Evolutionary conservation across 2,888 invertebrate genomes (phyloP).

Genomic region (Balanococcus diminutus): DNA sequence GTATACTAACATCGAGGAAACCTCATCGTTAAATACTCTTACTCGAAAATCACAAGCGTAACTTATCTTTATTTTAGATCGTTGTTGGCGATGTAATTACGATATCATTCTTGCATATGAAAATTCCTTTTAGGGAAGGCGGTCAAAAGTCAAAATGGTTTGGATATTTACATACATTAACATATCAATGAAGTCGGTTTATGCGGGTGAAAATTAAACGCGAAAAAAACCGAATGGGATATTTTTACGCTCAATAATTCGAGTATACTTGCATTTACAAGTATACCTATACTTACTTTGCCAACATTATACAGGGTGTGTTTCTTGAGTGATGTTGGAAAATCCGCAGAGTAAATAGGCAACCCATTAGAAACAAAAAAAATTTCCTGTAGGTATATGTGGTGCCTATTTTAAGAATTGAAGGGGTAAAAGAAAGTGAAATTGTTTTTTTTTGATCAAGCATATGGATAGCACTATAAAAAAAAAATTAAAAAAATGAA

Average conservation of each 20-base stretch:
- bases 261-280: not conserved
- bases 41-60: not conserved
- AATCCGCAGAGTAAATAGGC: too few species aligned
- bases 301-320: too few species aligned
- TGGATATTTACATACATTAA: constrained; percentile 25
- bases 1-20: too few species aligned
- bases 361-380: too few species aligned
- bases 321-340: too few species aligned
- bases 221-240: not conserved
- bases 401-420: too few species aligned
- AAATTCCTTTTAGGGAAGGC: not conserved
- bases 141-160: constrained; percentile 14
- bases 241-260: not conserved
- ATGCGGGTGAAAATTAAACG: not conserved
- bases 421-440: too few species aligned
- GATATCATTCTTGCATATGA: not conserved
- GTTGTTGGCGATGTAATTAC: constrained; percentile 20
- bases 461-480: too few species aligned
- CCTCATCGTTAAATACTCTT: not conserved
- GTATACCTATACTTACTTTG: too few species aligned
- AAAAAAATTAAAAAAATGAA: too few species aligned
- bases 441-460: too few species aligned
- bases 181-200: constrained; percentile 19
- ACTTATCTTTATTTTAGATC: not conserved
- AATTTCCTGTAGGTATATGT: too few species aligned